These are phyloP conservation scores for Campoletis sonorensis DNA, from an alignment of 1,140 invertebrate species.

Conservation along the genomic window DNA sequence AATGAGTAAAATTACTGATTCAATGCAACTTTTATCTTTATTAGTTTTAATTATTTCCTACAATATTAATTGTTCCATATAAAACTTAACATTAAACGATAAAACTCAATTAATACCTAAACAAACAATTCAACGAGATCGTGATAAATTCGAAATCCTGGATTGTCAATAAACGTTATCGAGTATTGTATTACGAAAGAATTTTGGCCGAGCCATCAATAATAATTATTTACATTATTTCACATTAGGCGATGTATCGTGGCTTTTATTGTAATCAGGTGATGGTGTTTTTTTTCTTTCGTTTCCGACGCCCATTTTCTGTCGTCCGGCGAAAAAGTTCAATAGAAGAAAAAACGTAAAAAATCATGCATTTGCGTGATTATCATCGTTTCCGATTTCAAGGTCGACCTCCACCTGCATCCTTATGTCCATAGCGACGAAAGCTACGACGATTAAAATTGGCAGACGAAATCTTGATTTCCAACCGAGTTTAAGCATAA, in stretches of 20 bases:
- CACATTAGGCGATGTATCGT: not conserved
- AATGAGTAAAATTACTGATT: not conserved
- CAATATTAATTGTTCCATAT: not conserved
- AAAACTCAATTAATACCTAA: conserved; percentile 4
- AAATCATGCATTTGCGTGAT: conserved; percentile 40
- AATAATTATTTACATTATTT: not conserved
- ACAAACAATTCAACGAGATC: not conserved
- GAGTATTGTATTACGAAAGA: not conserved
- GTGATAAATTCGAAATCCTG: conserved; percentile 24
- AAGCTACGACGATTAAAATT: conserved; percentile 76
- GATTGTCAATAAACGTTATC: not conserved
- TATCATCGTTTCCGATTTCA: conserved; percentile 57
- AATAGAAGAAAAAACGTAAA: conserved; percentile 4
- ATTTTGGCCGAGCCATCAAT: too few species aligned
- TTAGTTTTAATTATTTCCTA: conserved; percentile 2
- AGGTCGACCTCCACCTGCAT: conserved; percentile 78
- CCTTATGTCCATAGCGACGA: conserved; percentile 78
- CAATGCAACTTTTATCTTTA: not conserved
- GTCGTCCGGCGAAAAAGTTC: not conserved
- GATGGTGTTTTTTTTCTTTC: not conserved
- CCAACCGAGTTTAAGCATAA: conserved; percentile 80
- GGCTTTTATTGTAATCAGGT: too few species aligned
- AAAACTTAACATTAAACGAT: conserved; percentile 8
- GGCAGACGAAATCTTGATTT: conserved; percentile 78
- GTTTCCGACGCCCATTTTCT: not conserved